phyloP scores from a whole-genome alignment of 2,797 vertebrate species.

The Vespertilio murinus region DNA sequence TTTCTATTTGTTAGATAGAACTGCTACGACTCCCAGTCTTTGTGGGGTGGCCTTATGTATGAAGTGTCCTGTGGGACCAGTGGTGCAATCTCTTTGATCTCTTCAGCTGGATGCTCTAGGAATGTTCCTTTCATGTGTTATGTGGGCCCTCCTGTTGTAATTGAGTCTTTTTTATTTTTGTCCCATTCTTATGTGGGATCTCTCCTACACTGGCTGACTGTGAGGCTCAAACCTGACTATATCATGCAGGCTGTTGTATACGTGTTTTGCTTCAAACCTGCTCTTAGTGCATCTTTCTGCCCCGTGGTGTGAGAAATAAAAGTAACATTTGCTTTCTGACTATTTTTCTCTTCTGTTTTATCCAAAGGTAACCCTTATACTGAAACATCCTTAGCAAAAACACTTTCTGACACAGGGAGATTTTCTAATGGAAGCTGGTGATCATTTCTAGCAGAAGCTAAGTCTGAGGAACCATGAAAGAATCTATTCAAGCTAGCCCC shows the following conservation, averaged over 20 bases:
- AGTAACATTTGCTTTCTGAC: conserved; percentile 83
- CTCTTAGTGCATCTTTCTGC: conserved; percentile 87
- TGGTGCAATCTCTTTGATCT: not conserved
- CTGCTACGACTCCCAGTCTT: not conserved
- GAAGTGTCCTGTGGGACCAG: not conserved
- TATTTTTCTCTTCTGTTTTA: conserved; percentile 61
- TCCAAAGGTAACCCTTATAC: conserved; percentile 51
- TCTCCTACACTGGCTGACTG: not conserved
- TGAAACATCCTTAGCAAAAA: conserved; percentile 62
- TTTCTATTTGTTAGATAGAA: not conserved
- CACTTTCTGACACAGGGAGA: conserved; percentile 50
- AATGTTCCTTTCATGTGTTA: not conserved
- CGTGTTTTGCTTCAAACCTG: conserved; percentile 84
- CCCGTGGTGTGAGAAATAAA: conserved; percentile 88
- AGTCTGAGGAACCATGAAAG: conserved; percentile 59
- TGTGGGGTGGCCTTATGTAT: not conserved
- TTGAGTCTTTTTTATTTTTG: not conserved
- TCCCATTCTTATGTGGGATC: not conserved
- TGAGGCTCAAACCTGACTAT: not conserved
- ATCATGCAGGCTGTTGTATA: not conserved
- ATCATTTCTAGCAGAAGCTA: conserved; percentile 48
- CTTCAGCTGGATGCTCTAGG: not conserved
- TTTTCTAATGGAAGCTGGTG: conserved; percentile 48
- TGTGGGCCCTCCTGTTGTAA: not conserved
- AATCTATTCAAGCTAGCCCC: not conserved